These are phyloP conservation scores for Pseudolycoriella hygida DNA, from an alignment of 2,888 invertebrate species.

Conservation along the genomic window DNA sequence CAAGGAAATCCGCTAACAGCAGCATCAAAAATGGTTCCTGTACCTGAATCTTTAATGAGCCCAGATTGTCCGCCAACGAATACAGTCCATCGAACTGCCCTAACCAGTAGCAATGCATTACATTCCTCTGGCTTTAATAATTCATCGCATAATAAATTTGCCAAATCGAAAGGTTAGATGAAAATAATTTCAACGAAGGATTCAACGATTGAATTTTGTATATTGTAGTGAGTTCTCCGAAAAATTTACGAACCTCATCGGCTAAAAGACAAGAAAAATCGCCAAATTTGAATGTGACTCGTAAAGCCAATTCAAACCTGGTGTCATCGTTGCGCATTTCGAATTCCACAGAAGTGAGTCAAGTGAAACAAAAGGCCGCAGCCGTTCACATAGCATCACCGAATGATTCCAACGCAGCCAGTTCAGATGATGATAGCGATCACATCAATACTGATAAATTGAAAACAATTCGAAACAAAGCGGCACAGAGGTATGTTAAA, in stretches of 20 bases:
- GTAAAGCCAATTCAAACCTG: constrained; percentile 5
- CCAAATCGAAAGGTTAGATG: too few species aligned
- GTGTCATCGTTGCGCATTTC: constrained; percentile 8
- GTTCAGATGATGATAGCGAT: constrained; percentile 46
- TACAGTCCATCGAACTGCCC: constrained; percentile 1
- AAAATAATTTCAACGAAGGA: constrained; percentile 2
- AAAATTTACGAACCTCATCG: constrained; percentile 22
- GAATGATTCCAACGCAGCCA: constrained; percentile 21
- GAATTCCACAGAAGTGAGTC: not conserved
- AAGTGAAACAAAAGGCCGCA: constrained; percentile 5
- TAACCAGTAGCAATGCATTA: not conserved
- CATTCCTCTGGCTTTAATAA: not conserved
- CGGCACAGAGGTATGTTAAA: constrained; percentile 29
- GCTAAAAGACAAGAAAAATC: constrained; percentile 17
- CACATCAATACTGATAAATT: constrained; percentile 45
- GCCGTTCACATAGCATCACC: constrained; percentile 21
- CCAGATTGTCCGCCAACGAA: constrained; percentile 38
- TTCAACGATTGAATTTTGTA: not conserved
- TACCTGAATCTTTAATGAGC: constrained; percentile 74
- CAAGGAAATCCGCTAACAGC: constrained; percentile 44
- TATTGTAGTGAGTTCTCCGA: constrained; percentile 23
- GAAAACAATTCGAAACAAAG: constrained; percentile 44
- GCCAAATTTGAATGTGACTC: constrained; percentile 21
- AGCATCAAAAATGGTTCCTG: constrained; percentile 72
- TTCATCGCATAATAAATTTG: not conserved